A percentile compares a stretch with the other conserved stretches of the same genome.
These are phyloP conservation scores for Coluber constrictor DNA, from an alignment of 2,797 vertebrate species.

Conservation along the genomic window DNA sequence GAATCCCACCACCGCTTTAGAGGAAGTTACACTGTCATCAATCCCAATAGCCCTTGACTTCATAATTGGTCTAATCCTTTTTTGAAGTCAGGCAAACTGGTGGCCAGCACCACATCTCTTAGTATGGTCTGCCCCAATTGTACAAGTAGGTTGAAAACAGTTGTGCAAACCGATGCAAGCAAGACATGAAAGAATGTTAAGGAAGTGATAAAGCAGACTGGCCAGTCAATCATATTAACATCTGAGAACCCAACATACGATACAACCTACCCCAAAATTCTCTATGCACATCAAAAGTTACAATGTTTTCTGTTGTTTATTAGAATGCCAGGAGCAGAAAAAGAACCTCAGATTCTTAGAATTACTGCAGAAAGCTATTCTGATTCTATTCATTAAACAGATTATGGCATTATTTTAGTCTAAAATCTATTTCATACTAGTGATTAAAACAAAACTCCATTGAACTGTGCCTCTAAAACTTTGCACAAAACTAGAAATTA, in stretches of 20 bases:
- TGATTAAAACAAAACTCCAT: background rate
- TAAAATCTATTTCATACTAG: background rate
- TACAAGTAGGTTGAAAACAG: background rate
- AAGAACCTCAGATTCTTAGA: background rate
- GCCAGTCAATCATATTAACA: background rate
- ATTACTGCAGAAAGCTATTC: background rate
- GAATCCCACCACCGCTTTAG: too few species aligned
- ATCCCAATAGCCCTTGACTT: background rate
- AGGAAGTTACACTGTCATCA: background rate
- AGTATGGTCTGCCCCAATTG: background rate
- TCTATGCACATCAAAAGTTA: background rate
- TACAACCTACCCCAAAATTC: background rate
- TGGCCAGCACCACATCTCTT: background rate
- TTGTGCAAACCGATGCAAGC: background rate
- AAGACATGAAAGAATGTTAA: background rate
- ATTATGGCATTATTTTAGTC: background rate
- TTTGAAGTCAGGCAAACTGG: background rate
- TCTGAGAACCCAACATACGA: background rate
- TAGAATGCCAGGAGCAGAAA: background rate
- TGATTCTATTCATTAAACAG: background rate
- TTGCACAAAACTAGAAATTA: background rate
- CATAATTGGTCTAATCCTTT: background rate
- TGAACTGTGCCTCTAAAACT: background rate
- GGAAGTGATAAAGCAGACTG: background rate
- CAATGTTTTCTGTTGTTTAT: background rate